Conservation (phyloP, 1,140 invertebrate genomes). For the Drosophila busckii region DNA sequence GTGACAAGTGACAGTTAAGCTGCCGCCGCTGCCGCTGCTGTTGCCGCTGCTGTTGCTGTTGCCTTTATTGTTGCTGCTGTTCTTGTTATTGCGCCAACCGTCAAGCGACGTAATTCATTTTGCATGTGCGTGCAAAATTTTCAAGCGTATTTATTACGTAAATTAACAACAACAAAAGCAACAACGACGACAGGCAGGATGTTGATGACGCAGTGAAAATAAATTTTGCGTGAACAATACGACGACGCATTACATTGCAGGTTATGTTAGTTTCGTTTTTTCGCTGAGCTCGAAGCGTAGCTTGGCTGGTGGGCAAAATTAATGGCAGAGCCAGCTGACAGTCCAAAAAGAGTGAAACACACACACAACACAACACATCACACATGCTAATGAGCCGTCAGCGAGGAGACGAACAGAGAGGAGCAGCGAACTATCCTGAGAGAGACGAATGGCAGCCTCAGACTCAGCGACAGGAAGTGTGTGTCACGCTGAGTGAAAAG, state of each 20-base stretch:
- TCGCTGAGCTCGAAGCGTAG: slow-evolving; percentile 9
- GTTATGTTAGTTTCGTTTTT: slow-evolving; percentile 57
- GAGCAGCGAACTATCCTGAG: no score
- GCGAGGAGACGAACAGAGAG: slow-evolving; percentile 15
- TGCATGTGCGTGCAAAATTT: slow-evolving; percentile 76
- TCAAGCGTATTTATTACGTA: slow-evolving; percentile 77
- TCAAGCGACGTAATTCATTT: slow-evolving; percentile 68
- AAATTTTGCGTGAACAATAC: slow-evolving; percentile 77
- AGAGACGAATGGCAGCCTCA: not conserved
- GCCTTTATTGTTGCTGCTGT: slow-evolving; percentile 16
- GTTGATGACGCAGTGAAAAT: slow-evolving; percentile 75
- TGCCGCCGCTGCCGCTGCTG: slow-evolving; percentile 47
- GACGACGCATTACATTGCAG: slow-evolving; percentile 74
- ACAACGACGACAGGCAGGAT: slow-evolving; percentile 68
- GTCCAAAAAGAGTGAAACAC: slow-evolving; percentile 10
- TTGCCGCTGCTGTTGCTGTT: slow-evolving; percentile 10
- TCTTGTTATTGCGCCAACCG: slow-evolving; percentile 38
- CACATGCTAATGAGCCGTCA: slow-evolving; percentile 69
- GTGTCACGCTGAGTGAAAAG: not conserved
- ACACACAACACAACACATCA: slow-evolving; percentile 3
- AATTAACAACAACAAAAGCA: slow-evolving; percentile 68
- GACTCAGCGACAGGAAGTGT: not conserved
- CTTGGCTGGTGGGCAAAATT: slow-evolving; percentile 41
- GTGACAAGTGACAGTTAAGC: slow-evolving; percentile 79
- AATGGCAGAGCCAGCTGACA: slow-evolving; percentile 58